Base-by-base conservation (phyloP, 2,888 invertebrate genomes). In the Diabrotica balteata region DNA sequence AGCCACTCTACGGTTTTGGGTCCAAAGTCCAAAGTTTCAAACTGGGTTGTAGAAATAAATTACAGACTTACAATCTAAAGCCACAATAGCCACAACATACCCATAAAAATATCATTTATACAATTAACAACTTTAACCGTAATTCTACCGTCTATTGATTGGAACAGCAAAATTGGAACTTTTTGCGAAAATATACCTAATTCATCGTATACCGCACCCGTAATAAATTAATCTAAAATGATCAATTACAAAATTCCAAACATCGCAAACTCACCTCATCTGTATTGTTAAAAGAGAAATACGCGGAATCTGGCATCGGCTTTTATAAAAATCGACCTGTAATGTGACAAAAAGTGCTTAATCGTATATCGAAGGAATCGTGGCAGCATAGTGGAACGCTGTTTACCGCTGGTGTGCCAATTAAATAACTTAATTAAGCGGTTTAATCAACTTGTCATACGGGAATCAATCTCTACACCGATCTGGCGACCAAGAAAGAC, bases 381-480 rank as follows among this genome's bases (percentile, higher is more conserved):
- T 66, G 69, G 69, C 66, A 60, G 69, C 60, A 64, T 63, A 58
- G 69, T 69, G 76, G 72, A 76, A 76, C 76, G 78, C 78, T 76
- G 79, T 80, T 78, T 76, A 75, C 79, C 80, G 79, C 78, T 78
- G 79, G 72, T 76, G 78, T 76, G 78, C 81, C 85, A 86, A 86
- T 86, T 86, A 86, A 86, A 86, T 85, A 85, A 86, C 86, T 86
- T 86, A 86, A 86, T 86, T 86, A 86, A 86, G 84, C 84, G 84
- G 83, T 84, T 86, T 86, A 86, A 86, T 86, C 86, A 86, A 85
- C 84, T 84, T 86, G 86, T 86, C 86, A 85, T 82, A 84, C 83
- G 83, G 77, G 81, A 82, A 82, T 83, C 81, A 82, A 81, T 81
- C 79, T 77, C 77, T 72, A 32, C 32, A 76, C 65, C 67, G 66